Evolutionary conservation across 2,888 invertebrate genomes (phyloP).

Genomic region (Aricia artaxerxes): DNA sequence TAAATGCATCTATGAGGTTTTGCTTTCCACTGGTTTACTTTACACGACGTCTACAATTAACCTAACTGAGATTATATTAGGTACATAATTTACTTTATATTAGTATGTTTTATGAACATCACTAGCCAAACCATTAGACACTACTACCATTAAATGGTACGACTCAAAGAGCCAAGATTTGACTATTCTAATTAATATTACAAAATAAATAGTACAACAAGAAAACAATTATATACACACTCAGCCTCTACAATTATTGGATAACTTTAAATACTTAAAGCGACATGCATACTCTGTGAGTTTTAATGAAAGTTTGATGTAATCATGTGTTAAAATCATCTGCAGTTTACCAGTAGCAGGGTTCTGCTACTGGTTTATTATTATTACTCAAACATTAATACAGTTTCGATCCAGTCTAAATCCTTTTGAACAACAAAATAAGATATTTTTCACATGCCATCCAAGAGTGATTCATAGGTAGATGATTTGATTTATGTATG

Average conservation of each 20-base stretch:
- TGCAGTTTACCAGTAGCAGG: not conserved
- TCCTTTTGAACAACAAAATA: not conserved
- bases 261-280: slow-evolving; percentile 35
- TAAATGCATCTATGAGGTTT: slow-evolving; percentile 28
- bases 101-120: slow-evolving; percentile 52
- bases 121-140: slow-evolving; percentile 56
- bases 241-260: slow-evolving; percentile 65
- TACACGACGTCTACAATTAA: slow-evolving; percentile 48
- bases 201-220: slow-evolving; percentile 66
- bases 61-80: slow-evolving; percentile 75
- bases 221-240: slow-evolving; percentile 62
- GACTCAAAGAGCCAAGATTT: slow-evolving; percentile 46
- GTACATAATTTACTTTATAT: slow-evolving; percentile 61
- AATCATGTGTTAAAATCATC: not conserved
- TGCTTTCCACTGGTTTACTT: slow-evolving; percentile 30
- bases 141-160: slow-evolving; percentile 62
- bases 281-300: not conserved
- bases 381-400: not conserved
- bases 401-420: not conserved
- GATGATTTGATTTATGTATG: too few relatives aligned
- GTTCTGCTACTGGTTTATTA: too few relatives aligned
- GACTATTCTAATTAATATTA: slow-evolving; percentile 52
- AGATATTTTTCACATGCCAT: not conserved
- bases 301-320: not conserved
- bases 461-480: too few relatives aligned